These are phyloP conservation scores for Hesperia comma DNA, from an alignment of 2,888 invertebrate species.

Conservation along the genomic window DNA sequence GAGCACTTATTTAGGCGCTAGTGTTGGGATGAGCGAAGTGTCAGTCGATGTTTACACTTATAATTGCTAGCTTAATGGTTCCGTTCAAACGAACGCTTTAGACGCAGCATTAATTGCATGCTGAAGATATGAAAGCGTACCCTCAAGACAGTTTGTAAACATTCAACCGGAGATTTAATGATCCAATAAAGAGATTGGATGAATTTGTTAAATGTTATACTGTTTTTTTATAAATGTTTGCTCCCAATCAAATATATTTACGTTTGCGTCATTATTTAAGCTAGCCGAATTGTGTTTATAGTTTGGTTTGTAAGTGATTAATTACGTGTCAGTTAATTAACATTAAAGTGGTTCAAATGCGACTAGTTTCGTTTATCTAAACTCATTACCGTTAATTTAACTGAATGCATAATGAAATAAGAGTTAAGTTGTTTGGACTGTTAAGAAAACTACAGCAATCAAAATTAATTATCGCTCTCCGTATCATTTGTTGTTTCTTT, in stretches of 20 bases:
- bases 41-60: conserved; percentile 48
- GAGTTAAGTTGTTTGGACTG: conserved; percentile 8
- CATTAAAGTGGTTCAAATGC: conserved; percentile 20
- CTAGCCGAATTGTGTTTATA: conserved; percentile 18
- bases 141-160: conserved; percentile 35
- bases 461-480: neutral
- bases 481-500: neutral
- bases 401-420: conserved; percentile 8
- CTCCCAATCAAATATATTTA: conserved; percentile 23
- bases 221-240: conserved; percentile 21
- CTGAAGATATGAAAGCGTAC: conserved; percentile 29
- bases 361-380: conserved; percentile 14
- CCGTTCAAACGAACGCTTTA: conserved; percentile 35
- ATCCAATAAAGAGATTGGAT: conserved; percentile 22
- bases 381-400: conserved; percentile 17
- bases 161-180: conserved; percentile 8
- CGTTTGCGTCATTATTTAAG: conserved; percentile 20
- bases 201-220: conserved; percentile 25
- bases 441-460: conserved; percentile 7
- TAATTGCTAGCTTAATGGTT: conserved; percentile 39
- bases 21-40: conserved; percentile 50
- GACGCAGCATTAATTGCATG: conserved; percentile 40
- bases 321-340: conserved; percentile 31
- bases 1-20: conserved; percentile 55
- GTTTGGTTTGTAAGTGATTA: conserved; percentile 19